Evolutionary conservation across 2,113 vertebrate species (phyloP), one percentile per base, ranked within the genome.

Genomic region (Elephas maximus): DNA sequence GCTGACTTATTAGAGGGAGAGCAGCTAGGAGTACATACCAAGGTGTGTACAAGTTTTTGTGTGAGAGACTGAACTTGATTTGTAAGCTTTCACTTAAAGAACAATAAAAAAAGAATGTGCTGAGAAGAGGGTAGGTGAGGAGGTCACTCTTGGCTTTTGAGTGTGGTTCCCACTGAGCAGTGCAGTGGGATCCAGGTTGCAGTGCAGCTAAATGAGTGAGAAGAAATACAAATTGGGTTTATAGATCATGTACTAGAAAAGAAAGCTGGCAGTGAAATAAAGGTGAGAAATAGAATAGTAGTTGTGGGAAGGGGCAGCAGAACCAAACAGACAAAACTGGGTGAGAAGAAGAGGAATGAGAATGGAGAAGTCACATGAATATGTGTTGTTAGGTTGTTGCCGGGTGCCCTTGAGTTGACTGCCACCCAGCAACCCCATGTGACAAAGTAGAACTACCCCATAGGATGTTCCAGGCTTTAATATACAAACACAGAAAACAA

Each of bases 181-280:
- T 45, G 48, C 28, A 28, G 15, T 48, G 57, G 51, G 67, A 53
- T 85, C 33, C 10, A 85, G 37, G 30, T 24, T 82, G 37, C 37
- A 53, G 48, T 0, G 26, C 80, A 67, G 48, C 37, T 86, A 67
- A 84, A 37, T 76, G 69, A 93, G 41, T 76, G 20, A 48, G 33
- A 82, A 62, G 71, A 81, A 82, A 88, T 0, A 85, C 45, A 87
- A 77, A 85, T 67, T 41, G 37, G 60, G 37, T 65, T 71, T 90
- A 21, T 24, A 57, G 51, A 30, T 33, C 41, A 44, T 57, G 82
- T 93, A 74, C 62, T 86, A 62, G 78, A 62, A 90, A 97, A 57
- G 15, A 71, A 81, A 80, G 10, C 0, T 7, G 41, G 63, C 28
- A 83, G 18, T 83, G 45, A 95, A 63, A 88, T 65, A 48, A 86